A percentile compares a stretch with the other conserved stretches of the same genome.
These are phyloP conservation scores for Clinocottus analis DNA, from an alignment of 2,113 vertebrate species.

Conservation along the genomic window DNA sequence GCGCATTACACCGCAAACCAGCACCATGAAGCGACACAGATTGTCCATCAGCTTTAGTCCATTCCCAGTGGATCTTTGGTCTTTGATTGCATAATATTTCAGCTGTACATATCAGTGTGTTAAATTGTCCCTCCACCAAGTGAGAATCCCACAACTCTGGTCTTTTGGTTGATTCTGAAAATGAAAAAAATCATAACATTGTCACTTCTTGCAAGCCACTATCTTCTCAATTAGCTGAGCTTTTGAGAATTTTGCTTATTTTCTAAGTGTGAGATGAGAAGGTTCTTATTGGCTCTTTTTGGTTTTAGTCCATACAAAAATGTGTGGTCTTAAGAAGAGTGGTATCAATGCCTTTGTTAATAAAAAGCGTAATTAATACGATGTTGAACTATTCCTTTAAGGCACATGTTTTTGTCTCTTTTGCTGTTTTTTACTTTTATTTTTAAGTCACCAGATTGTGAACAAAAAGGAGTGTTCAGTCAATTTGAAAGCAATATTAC, in stretches of 20 bases:
- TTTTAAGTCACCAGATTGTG: neutral
- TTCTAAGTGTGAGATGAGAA: neutral
- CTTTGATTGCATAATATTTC: accelerated
- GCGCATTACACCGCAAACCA: too few species aligned
- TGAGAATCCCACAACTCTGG: accelerated
- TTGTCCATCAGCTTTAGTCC: neutral
- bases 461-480: too few species aligned
- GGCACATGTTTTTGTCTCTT: neutral
- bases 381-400: neutral
- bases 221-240: neutral
- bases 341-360: neutral
- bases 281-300: neutral
- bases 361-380: neutral
- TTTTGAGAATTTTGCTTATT: neutral
- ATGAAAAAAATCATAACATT: neutral
- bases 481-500: neutral
- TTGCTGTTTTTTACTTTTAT: too few species aligned
- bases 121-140: neutral
- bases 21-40: neutral
- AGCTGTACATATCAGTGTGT: accelerated
- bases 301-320: neutral
- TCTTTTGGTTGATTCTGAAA: constrained; percentile 14
- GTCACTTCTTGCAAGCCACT: neutral
- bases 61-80: neutral
- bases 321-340: neutral